Evolutionary conservation across 2,797 vertebrate species (phyloP), one percentile per base, ranked within the genome.

Genomic region (Knipowitschia caucasica): DNA sequence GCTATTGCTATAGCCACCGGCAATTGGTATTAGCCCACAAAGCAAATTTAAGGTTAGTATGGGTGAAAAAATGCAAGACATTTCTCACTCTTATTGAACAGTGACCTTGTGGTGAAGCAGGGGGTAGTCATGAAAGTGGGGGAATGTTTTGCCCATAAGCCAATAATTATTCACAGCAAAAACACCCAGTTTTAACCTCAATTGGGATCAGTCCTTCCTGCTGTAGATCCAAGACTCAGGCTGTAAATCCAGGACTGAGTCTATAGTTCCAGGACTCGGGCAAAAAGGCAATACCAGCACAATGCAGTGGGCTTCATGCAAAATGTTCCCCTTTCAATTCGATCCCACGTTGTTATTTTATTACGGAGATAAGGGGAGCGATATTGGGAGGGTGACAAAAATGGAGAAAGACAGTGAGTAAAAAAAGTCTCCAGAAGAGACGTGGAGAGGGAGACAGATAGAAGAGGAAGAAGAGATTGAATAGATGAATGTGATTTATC

Each of bases 401-500:
- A 77, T 75, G 52, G 67, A 73, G 76, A 54, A 64, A 49, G 78
- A 73, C 62, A 52, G 23, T 9, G 23, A 53, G 53, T 34, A 18
- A 54, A 64, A 72, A 73, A 62, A 55, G 27, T 34, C 44, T 60
- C 3, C 7, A 39, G 61, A 66, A 64, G 33, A 57, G 58, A 67
- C 57, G 61, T 73, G 81, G 69, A 52, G 44, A 54, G 70, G 35
- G 38, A 2, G 55, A 68, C 47, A 55, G 76, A 76, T 53, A 61
- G 71, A 66, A 26, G 26, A 58, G 68, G 65, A 64, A 59, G 69
- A 56, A 56, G 56, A 71, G 79, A 84, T 83, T 75, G 71, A 81
- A 86, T 80, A 86, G 82, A 85, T 86, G 74, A 85, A 85, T 77
- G 59, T 70, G 80, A 85, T 86, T 86, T 86, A 88, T 88, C 86